A percentile compares a stretch with the other conserved stretches of the same genome.
These are phyloP conservation scores for Epinephelus awoara DNA, from an alignment of 2,797 vertebrate genomes.

Conservation along the genomic window DNA sequence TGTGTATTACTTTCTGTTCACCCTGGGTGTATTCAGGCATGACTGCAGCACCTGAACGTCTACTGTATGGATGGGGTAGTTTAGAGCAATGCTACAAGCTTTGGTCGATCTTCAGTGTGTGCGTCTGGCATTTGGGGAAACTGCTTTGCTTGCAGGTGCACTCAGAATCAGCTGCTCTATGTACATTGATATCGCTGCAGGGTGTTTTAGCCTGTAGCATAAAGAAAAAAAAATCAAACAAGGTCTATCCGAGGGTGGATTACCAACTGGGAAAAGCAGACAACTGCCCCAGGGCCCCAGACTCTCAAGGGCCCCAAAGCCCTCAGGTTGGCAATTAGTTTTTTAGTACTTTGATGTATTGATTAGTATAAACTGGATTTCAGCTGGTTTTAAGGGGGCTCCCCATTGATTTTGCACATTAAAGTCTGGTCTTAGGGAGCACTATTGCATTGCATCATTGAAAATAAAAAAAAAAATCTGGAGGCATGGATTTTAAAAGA, in stretches of 20 bases:
- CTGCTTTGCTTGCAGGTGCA: not conserved
- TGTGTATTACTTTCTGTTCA: conserved; percentile 35
- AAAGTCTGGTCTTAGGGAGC: not conserved
- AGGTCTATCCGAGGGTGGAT: not conserved
- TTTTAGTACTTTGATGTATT: not conserved
- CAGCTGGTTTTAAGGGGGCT: not conserved
- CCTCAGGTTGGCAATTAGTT: not conserved
- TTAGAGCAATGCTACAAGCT: conserved; percentile 12
- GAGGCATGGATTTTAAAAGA: not conserved
- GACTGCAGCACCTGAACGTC: conserved; percentile 23
- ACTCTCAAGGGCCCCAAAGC: conserved; percentile 1
- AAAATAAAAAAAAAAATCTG: not conserved
- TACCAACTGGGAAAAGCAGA: not conserved
- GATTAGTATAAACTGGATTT: not conserved
- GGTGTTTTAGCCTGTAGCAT: not conserved
- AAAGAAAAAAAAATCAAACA: not conserved
- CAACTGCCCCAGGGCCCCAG: not conserved
- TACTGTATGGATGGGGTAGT: not conserved
- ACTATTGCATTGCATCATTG: not conserved
- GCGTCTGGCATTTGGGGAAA: not conserved
- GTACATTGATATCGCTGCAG: not conserved
- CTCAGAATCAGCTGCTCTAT: not conserved
- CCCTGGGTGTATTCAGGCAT: conserved; percentile 20
- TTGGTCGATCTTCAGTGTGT: not conserved
- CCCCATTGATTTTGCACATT: not conserved